Evolutionary conservation across 2,888 invertebrate genomes (phyloP).

Genomic region (Philereme transversata): DNA sequence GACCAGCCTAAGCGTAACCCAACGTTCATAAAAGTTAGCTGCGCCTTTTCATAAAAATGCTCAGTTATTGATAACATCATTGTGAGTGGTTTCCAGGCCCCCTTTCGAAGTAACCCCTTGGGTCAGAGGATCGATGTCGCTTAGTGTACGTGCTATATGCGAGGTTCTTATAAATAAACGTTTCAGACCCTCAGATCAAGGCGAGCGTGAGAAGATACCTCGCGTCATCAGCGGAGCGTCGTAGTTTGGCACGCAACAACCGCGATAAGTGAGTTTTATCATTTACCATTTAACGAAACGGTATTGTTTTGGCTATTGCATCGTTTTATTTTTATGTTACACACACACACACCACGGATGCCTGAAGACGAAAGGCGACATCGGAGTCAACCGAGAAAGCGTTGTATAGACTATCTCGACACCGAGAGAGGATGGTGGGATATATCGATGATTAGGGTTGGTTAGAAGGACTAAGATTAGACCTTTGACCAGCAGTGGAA

Average conservation of each 20-base stretch:
- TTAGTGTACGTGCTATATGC: slow-evolving; percentile 3
- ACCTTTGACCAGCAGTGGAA: no score
- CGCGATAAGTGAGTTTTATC: slow-evolving; percentile 70
- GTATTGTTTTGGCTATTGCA: slow-evolving; percentile 1
- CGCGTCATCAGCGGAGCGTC: slow-evolving; percentile 81
- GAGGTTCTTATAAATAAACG: slow-evolving; percentile 18
- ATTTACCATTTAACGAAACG: not conserved
- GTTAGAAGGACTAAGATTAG: no score
- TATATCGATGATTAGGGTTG: no score
- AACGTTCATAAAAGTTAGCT: no score
- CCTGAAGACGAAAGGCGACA: no score
- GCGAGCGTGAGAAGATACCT: slow-evolving; percentile 90
- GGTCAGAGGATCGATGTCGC: slow-evolving; percentile 13
- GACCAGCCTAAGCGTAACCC: no score
- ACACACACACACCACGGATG: no score
- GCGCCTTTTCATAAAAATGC: not conserved
- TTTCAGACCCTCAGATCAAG: slow-evolving; percentile 93
- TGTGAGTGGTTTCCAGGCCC: slow-evolving; percentile 1
- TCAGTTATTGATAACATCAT: slow-evolving; percentile 10
- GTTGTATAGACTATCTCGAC: no score
- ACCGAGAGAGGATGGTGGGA: no score
- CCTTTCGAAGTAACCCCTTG: slow-evolving; percentile 9
- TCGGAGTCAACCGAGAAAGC: no score
- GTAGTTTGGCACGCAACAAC: slow-evolving; percentile 50
- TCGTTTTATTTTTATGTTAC: slow-evolving; percentile 2